phyloP scores from a whole-genome alignment of 2,888 invertebrate genomes.

The Monopis laevigella region DNA sequence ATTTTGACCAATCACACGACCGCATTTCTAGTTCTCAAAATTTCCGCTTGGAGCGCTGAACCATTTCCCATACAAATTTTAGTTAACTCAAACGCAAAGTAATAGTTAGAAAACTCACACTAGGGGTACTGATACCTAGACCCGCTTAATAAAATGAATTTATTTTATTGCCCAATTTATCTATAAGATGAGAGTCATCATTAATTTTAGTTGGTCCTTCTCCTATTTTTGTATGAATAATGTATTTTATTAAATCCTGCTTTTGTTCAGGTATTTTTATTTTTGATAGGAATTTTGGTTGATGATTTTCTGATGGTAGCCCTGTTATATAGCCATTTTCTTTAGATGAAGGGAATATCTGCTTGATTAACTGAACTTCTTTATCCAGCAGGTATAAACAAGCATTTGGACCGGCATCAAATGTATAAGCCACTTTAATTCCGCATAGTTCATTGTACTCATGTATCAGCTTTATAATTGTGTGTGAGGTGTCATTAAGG shows the following conservation, averaged over 20 bases:
- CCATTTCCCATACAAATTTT: no score
- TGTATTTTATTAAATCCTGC: constrained; percentile 75
- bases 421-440: constrained; percentile 90
- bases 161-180: no score
- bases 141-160: no score
- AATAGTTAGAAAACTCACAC: no score
- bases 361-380: constrained; percentile 76
- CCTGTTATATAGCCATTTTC: constrained; percentile 42
- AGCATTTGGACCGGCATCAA: constrained; percentile 98
- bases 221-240: constrained; percentile 86
- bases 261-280: background rate
- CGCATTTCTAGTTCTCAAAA: no score
- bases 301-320: constrained; percentile 18
- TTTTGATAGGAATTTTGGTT: background rate
- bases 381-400: constrained; percentile 85
- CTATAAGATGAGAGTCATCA: no score
- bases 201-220: constrained; percentile 75
- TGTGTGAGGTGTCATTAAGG: constrained; percentile 88
- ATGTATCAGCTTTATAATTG: constrained; percentile 83
- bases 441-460: constrained; percentile 76
- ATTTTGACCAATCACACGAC: no score
- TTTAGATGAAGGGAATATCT: constrained; percentile 74
- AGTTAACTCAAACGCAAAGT: no score
- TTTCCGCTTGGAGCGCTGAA: no score
- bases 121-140: no score